phyloP scores from a whole-genome alignment of 35 echinoderm and acorn worm genomes.

The Anneissia japonica region DNA sequence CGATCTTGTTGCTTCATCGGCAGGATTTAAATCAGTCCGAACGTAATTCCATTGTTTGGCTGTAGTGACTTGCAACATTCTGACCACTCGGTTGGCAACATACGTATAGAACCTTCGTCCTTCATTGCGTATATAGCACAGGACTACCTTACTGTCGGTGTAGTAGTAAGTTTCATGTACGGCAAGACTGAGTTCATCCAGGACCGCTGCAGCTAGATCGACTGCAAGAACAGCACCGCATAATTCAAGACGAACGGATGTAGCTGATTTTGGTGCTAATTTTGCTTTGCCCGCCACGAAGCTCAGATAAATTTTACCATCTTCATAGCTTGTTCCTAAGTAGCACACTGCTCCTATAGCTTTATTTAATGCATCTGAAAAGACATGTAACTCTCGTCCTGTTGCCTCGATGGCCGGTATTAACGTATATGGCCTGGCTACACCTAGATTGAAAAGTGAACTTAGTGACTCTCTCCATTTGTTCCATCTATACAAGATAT shows the following conservation, averaged over 20 bases:
- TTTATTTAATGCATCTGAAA: constrained; percentile 42
- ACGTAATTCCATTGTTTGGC: constrained; percentile 2
- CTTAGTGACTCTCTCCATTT: constrained; percentile 33
- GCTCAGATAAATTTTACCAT: not conserved
- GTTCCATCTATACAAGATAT: constrained; percentile 5
- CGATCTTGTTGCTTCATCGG: not conserved
- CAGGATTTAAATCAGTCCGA: not conserved
- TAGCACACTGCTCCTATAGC: constrained; percentile 20
- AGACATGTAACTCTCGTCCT: constrained; percentile 22
- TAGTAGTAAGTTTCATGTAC: not conserved
- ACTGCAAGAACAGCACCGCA: not conserved
- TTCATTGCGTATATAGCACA: not conserved
- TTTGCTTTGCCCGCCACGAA: not conserved
- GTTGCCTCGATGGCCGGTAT: not conserved
- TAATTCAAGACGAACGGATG: not conserved
- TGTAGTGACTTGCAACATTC: not conserved
- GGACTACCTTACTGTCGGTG: constrained; percentile 1
- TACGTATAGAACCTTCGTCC: not conserved
- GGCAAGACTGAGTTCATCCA: not conserved
- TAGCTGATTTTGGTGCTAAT: not conserved
- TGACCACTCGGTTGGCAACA: not conserved
- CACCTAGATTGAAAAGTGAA: not conserved
- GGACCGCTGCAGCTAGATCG: not conserved
- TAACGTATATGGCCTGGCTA: constrained; percentile 12
- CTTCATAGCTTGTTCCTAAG: not conserved